A percentile compares a stretch with the other conserved stretches of the same genome.
phyloP scores from a whole-genome alignment of 2,113 vertebrate species.

The Dascyllus trimaculatus region DNA sequence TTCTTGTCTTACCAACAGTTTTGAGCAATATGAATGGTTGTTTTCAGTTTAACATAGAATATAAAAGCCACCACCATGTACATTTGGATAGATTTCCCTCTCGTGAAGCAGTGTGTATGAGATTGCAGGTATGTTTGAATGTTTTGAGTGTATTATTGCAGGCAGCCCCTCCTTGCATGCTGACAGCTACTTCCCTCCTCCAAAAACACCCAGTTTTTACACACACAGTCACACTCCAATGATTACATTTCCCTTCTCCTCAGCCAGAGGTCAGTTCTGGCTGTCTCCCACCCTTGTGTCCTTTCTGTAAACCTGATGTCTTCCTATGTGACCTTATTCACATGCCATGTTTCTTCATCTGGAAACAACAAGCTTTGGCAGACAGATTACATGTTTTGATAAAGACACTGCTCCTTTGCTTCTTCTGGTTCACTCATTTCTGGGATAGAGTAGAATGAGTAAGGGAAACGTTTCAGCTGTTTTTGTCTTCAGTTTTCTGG shows the following conservation, averaged over 20 bases:
- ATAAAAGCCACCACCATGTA: background rate
- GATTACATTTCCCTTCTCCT: slow-evolving; percentile 16
- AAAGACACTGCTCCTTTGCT: background rate
- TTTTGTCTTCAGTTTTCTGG: background rate
- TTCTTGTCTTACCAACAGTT: background rate
- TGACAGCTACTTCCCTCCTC: slow-evolving; percentile 49
- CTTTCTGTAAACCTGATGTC: slow-evolving; percentile 7
- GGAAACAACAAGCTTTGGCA: background rate
- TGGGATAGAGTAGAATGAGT: background rate
- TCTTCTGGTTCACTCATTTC: background rate
- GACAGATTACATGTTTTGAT: slow-evolving; percentile 7
- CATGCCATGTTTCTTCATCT: slow-evolving; percentile 9
- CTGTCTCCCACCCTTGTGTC: slow-evolving; percentile 11
- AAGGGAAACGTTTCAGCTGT: background rate
- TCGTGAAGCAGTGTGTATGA: background rate
- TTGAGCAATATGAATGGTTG: background rate
- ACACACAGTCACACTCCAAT: slow-evolving; percentile 9
- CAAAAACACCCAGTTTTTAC: background rate
- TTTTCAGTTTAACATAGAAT: background rate
- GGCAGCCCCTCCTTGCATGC: slow-evolving; percentile 24
- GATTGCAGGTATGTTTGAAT: background rate
- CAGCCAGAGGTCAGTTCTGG: slow-evolving; percentile 10
- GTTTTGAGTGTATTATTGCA: slow-evolving; percentile 27
- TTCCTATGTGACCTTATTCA: slow-evolving; percentile 22
- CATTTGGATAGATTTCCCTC: background rate